These are phyloP conservation scores for Poecilobothrus nobilitatus DNA, from an alignment of 2,888 invertebrate species.

Conservation along the genomic window DNA sequence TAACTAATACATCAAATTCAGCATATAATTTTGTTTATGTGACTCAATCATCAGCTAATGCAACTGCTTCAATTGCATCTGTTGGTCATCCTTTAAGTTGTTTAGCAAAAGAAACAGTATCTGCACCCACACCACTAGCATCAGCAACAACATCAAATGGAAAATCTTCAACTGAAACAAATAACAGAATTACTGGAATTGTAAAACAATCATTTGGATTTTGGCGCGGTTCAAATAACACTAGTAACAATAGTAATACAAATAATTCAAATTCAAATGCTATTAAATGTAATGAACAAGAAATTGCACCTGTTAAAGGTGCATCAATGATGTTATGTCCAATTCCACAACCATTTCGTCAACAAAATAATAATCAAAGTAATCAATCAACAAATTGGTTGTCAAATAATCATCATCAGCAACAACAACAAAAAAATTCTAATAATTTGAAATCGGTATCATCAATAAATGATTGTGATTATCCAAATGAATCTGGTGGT, in stretches of 20 bases:
- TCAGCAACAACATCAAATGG: background rate
- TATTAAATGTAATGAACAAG: background rate
- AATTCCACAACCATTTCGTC: background rate
- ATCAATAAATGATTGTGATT: background rate
- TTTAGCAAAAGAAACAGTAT: background rate
- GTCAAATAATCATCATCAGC: background rate
- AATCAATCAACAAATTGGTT: background rate
- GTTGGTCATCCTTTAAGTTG: background rate
- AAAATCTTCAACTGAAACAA: background rate
- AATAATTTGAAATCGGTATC: background rate
- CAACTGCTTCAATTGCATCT: background rate
- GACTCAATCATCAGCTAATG: background rate
- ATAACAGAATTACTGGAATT: background rate
- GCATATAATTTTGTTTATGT: slow-evolving; percentile 5
- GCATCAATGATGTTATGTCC: background rate
- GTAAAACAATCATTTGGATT: background rate
- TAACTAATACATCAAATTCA: background rate
- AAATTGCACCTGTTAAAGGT: background rate
- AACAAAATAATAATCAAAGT: background rate
- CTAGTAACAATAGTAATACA: background rate
- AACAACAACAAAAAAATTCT: background rate
- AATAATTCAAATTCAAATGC: background rate
- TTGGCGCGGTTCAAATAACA: background rate
- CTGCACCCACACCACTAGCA: background rate
- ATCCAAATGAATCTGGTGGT: background rate